Base-by-base conservation (phyloP, 2,113 vertebrate species). In the Turdus rufiventris region DNA sequence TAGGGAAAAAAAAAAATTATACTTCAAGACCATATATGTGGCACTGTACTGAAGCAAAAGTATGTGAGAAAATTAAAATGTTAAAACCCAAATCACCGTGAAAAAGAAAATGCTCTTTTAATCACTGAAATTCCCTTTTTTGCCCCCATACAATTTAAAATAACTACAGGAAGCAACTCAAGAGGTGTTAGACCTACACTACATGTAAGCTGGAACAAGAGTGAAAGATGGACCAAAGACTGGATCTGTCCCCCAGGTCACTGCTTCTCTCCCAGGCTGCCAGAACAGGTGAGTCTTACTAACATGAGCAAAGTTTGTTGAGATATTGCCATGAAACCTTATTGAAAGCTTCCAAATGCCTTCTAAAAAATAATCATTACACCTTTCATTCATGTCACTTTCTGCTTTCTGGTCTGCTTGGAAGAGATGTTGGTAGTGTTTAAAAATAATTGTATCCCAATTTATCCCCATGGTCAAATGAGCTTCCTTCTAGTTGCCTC, bases 1-100 rank as follows among this genome's bases (percentile, higher is more conserved):
- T 91, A 45, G 71, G 84, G 86, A 92, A 91, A 76, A 91, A n/a
- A n/a, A 76, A 58, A 61, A 58, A 34, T 88, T 84, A 43, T 91
- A 95, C 33, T 82, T 90, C 60, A 89, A 88, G 80, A 84, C 54
- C 81, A 67, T 88, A 62, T 94, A 76, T 67, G 92, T 76, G 38
- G 66, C 77, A 90, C 75, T 70, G 82, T n/a, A 68, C 28, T 62
- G 40, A 96, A 93, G 65, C 38, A 67, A 93, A 92, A 92, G 57
- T 78, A 94, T 19, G 75, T 71, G 34, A 91, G 61, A 93, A 83
- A 83, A 85, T 85, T 73, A 71, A 93, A 85, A 74, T 48, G 40
- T 85, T 89, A 91, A 92, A 93, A 50, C 24, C 83, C 74, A 79
- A 86, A 68, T 63, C 31, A 43, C 53, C 51, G 61, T 43, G 51